phyloP scores from a whole-genome alignment of 2,113 vertebrate genomes.

The Odocoileus hemionus region DNA sequence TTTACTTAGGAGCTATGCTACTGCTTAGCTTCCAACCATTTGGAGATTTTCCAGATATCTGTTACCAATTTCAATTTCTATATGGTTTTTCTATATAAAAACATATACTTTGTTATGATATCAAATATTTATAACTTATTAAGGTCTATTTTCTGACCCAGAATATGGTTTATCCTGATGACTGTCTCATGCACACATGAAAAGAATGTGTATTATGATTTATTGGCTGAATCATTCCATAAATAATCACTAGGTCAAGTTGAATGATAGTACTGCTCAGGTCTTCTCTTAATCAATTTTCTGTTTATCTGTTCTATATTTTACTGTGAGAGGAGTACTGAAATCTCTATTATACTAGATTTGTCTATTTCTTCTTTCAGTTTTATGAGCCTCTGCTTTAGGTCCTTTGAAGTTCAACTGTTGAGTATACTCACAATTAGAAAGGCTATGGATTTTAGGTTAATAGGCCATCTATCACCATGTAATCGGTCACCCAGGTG shows the following conservation, averaged over 20 bases:
- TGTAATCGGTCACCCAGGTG: neutral
- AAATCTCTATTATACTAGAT: neutral
- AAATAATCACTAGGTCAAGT: neutral
- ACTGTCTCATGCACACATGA: neutral
- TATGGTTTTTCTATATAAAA: neutral
- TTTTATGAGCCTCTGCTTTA: neutral
- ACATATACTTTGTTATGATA: neutral
- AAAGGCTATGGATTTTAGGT: neutral
- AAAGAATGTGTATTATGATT: neutral
- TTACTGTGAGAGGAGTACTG: neutral
- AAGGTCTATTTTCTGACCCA: neutral
- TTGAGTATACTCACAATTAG: neutral
- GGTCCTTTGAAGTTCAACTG: neutral
- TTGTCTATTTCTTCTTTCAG: neutral
- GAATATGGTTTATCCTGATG: neutral
- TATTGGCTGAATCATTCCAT: neutral
- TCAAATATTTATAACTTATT: neutral
- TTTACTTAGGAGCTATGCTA: neutral
- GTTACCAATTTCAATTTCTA: neutral
- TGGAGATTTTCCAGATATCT: neutral
- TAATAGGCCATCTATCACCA: neutral
- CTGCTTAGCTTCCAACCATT: neutral
- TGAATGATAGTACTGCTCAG: neutral
- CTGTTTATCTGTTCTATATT: neutral
- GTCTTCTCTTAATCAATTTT: neutral